Evolutionary conservation across 2,113 vertebrate genomes (phyloP), one percentile per base, ranked within the genome.

Genomic region (Verasper variegatus): DNA sequence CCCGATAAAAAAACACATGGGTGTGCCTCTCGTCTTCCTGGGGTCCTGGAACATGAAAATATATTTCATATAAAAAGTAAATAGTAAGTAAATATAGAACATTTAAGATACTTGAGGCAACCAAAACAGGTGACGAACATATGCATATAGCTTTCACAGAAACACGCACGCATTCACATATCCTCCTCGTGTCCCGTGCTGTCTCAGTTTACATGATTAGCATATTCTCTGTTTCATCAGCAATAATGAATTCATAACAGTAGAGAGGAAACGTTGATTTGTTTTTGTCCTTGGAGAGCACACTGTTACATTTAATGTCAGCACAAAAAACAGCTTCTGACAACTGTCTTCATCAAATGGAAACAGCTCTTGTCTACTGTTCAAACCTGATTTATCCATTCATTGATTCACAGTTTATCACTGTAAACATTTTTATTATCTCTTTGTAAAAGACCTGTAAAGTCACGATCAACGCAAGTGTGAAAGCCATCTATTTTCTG

Each of bases 201-300:
- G 2, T 76, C 77, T 67, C 63, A 54, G 51, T 65, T 77, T 35
- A 60, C 57, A 67, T 45, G 1, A 84, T 89, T 68, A 82, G 65
- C 83, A 82, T 86, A 80, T 51, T 68, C 49, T 71, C 15, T 56
- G 61, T 79, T 73, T 81, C 59, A 55, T 83, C 65, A 79, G 64
- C 61, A 57, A 66, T 81, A 80, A 77, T 87, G 31, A 72, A 86
- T 85, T 88, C 76, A 71, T 82, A 71, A 71, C 56, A 24, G 55
- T 10, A 51, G 56, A 77, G 58, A 79, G 14, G 26, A 76, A 73
- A 15, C 57, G 26, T 65, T 71, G 27, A 71, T 78, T 73, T 82
- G 69, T 76, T 66, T 78, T 65, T 40, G 42, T 89, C 73, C 73
- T 78, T 35, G 23, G 66, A 20, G 66, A 89, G 82, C 65, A 73